Conservation (phyloP, 2,888 invertebrate genomes). For the Crossocerus cetratus region DNA sequence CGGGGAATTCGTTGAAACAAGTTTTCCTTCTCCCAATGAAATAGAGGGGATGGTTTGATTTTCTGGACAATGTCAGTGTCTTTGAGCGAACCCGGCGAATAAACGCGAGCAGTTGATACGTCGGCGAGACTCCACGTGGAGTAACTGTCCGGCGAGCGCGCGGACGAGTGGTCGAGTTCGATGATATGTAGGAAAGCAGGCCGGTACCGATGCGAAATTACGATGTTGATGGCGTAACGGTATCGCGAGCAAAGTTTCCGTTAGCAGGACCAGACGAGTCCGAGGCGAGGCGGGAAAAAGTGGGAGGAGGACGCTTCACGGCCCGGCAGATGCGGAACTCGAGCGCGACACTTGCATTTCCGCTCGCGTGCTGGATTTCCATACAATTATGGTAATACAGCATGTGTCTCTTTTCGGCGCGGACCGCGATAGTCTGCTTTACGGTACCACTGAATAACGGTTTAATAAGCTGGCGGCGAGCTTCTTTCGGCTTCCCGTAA, state of each 20-base stretch:
- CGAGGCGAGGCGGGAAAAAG: neutral
- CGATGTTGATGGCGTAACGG: too few species aligned
- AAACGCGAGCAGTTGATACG: too few species aligned
- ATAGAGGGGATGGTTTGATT: too few species aligned
- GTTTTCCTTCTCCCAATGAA: too few species aligned
- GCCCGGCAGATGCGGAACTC: neutral
- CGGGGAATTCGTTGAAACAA: too few species aligned
- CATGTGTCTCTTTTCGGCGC: neutral
- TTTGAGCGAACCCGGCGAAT: too few species aligned
- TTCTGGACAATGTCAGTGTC: too few species aligned
- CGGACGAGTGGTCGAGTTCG: too few species aligned
- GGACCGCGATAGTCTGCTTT: conserved; percentile 27
- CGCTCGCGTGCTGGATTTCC: conserved; percentile 21
- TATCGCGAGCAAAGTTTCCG: too few species aligned
- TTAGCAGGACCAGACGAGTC: too few species aligned
- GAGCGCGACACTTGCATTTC: conserved; percentile 14
- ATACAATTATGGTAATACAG: conserved; percentile 27
- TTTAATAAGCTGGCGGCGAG: conserved; percentile 40
- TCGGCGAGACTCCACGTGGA: too few species aligned
- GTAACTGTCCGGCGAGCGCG: too few species aligned
- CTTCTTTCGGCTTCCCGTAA: conserved; percentile 39
- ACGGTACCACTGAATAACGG: conserved; percentile 32
- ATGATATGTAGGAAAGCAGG: neutral
- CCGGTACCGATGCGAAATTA: neutral
- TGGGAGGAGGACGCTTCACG: neutral